Base-by-base conservation (phyloP, 2,113 vertebrate species). In the Clarias macrocephalus region DNA sequence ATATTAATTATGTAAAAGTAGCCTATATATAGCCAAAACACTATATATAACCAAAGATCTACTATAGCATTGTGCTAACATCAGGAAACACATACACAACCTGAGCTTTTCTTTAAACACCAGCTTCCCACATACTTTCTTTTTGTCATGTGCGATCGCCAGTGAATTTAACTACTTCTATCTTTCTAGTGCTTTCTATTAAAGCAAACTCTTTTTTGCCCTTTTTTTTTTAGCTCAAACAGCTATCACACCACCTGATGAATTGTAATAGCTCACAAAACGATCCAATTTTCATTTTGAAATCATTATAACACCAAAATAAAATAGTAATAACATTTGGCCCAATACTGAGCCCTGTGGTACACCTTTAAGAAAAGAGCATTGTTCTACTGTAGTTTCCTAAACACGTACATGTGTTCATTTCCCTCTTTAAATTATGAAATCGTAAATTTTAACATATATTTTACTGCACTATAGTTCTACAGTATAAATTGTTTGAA, bases 261-360 rank as follows among this genome's bases (percentile, higher is more conserved):
- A 25, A 75, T 25, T 75, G 11, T 25, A 25, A 12, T 15, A 75
- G 72, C 23, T 52, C 23, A 52, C 1, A 75, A 52, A 77, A 79
- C 10, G 7, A 79, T 57, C n/a, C 25, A 57, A 2, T 10, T 79
- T 79, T n/a, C 25, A 2, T 8, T 79, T 28, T 79, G 15, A 57
- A 79, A 10, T 57, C 25, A 79, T 28, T 56, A 28, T 10, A 79
- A 54, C 18, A 42, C 2, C 9, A 48, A 21, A 13, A 54, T 28
- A 56, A 77, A 56, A n/a, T 3, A 56, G 48, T 30, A 30, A 57
- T 57, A 57, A 57, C 25, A 57, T 1, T 57, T 30, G 76, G 76
- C 52, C 76, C 57, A 57, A 79, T 57, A 56, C 76, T n/a, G 52
- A 30, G 76, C 48, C 76, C 52, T 79, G 76, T 79, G 76, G 76